Percentiles rank a stretch among this genome's conserved stretches.
Conservation (phyloP, 1,140 invertebrate genomes). For the Palaemon carinicauda region DNA sequence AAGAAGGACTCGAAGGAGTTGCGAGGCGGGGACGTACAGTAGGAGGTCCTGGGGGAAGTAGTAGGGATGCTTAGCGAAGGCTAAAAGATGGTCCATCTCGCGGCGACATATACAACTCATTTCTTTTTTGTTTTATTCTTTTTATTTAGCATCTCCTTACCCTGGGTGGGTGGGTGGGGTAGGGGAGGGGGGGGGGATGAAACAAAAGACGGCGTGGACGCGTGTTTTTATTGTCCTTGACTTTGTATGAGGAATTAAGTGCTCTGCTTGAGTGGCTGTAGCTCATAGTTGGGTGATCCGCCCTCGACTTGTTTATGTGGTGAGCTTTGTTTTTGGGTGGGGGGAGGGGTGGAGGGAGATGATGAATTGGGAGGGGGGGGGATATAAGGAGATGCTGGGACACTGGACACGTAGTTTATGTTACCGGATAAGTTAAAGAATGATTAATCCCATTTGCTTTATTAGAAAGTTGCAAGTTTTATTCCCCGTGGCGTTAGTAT, state of each 20-base stretch:
- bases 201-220: slow-evolving; percentile 5
- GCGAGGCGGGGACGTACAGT: background rate
- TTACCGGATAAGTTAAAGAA: too few relatives aligned
- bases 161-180: background rate
- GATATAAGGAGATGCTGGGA: background rate
- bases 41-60: too few relatives aligned
- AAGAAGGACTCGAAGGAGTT: background rate
- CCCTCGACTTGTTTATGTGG: slow-evolving; percentile 4
- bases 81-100: too few relatives aligned
- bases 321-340: slow-evolving; percentile 18
- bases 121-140: background rate
- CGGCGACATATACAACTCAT: background rate
- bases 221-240: slow-evolving; percentile 8
- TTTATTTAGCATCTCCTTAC: background rate
- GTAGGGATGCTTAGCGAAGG: too few relatives aligned
- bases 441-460: too few relatives aligned
- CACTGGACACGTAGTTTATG: background rate
- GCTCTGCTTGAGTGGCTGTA: slow-evolving; percentile 7
- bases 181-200: background rate
- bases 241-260: slow-evolving; percentile 31
- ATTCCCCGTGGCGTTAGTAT: too few relatives aligned
- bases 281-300: slow-evolving; percentile 8
- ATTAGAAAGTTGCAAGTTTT: too few relatives aligned
- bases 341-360: background rate
- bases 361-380: background rate